Evolutionary conservation across 2,888 invertebrate genomes (phyloP).

Genomic region (Cerceris ruficornis): DNA sequence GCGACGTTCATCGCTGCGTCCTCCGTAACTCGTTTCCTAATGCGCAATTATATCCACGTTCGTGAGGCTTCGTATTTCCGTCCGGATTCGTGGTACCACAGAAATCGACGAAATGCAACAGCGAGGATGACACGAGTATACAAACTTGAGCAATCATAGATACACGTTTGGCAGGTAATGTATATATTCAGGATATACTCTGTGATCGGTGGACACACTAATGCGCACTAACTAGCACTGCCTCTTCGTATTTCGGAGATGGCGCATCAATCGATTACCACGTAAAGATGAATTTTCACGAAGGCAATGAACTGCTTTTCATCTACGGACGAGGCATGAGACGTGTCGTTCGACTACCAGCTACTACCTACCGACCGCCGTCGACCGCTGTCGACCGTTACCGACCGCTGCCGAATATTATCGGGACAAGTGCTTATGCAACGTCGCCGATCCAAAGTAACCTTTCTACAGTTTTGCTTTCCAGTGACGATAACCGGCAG

Average conservation of each 20-base stretch:
- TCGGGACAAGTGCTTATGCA: no score
- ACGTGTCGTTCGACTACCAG: no score
- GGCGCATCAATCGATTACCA: constrained; percentile 49
- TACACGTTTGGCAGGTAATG: constrained; percentile 67
- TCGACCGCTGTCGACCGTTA: no score
- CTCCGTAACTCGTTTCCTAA: constrained; percentile 81
- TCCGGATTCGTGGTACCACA: constrained; percentile 29
- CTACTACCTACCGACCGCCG: no score
- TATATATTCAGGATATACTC: constrained; percentile 45
- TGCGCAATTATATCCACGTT: constrained; percentile 46
- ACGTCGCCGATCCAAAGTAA: no score
- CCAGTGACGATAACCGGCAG: no score
- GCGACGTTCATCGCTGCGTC: constrained; percentile 83
- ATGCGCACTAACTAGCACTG: constrained; percentile 57
- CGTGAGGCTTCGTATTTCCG: constrained; percentile 23
- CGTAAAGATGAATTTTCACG: constrained; percentile 41
- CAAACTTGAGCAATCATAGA: constrained; percentile 70
- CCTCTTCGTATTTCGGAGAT: constrained; percentile 47
- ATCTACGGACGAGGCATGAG: not conserved
- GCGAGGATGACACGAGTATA: constrained; percentile 60
- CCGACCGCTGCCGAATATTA: no score
- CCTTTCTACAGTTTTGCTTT: no score
- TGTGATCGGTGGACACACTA: constrained; percentile 60
- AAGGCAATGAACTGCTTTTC: not conserved
- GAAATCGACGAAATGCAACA: constrained; percentile 53